These are phyloP conservation scores for Drosophila ohnishii DNA, from an alignment of 1,140 invertebrate species.

Conservation along the genomic window DNA sequence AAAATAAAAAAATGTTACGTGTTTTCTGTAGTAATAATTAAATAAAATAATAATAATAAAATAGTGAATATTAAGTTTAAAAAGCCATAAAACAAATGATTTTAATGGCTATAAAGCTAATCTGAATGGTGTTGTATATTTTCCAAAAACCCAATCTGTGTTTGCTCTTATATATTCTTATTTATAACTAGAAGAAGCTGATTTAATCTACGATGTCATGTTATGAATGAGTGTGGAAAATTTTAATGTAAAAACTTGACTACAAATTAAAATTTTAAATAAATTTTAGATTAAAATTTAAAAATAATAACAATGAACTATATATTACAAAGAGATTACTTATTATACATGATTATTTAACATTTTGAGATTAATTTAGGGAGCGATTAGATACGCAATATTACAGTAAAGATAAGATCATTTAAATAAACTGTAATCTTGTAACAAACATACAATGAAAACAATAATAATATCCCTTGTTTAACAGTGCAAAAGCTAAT, in stretches of 20 bases:
- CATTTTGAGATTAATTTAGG: not conserved
- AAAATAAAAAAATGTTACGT: not conserved
- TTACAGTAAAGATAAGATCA: not conserved
- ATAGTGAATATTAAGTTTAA: not conserved
- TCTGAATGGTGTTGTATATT: not conserved
- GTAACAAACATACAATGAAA: not conserved
- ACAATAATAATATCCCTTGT: not conserved
- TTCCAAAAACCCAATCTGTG: not conserved
- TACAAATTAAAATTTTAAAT: not conserved
- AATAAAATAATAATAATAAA: no score
- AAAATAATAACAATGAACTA: not conserved
- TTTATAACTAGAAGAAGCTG: not conserved
- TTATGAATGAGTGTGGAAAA: constrained; percentile 7
- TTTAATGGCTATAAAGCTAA: not conserved
- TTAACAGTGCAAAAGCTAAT: not conserved
- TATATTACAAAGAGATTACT: not conserved
- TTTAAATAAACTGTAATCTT: not conserved
- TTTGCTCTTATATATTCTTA: constrained; percentile 1
- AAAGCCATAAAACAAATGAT: not conserved
- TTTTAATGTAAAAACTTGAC: not conserved
- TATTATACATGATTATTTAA: no score
- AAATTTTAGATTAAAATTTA: not conserved
- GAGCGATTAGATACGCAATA: not conserved
- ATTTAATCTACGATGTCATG: not conserved
- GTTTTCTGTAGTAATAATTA: not conserved